phyloP scores from a whole-genome alignment of 2,797 vertebrate species.

The Peromyscus eremicus region DNA sequence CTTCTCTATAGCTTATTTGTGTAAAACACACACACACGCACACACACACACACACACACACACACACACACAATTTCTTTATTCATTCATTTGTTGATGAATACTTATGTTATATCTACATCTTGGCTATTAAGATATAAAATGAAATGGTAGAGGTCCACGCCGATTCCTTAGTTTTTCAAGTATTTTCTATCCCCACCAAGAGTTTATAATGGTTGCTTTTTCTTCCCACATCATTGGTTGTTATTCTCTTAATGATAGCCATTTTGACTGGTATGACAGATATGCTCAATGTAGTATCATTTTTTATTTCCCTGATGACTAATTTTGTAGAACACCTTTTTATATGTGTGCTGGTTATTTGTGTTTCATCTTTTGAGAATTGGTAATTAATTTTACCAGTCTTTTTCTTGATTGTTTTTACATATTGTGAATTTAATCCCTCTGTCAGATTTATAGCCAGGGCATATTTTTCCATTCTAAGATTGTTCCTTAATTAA shows the following conservation, averaged over 20 bases:
- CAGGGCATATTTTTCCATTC: not conserved
- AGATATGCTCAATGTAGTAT: not conserved
- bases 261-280: not conserved
- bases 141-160: accelerated
- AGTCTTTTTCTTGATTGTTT: not conserved
- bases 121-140: not conserved
- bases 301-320: not conserved
- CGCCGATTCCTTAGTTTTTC: not conserved
- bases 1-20: not conserved
- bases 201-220: not conserved
- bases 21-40: not conserved
- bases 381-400: not conserved
- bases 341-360: not conserved
- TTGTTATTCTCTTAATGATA: not conserved
- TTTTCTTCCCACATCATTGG: not conserved
- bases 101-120: not conserved
- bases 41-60: not conserved
- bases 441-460: not conserved
- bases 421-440: not conserved
- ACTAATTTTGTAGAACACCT: not conserved
- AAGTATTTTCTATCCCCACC: not conserved
- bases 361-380: not conserved
- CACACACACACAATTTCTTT: not conserved
- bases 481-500: not conserved
- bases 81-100: not conserved